Percentiles rank a stretch among this genome's conserved stretches.
phyloP scores from a whole-genome alignment of 2,113 vertebrate genomes.

The Burhinus oedicnemus region DNA sequence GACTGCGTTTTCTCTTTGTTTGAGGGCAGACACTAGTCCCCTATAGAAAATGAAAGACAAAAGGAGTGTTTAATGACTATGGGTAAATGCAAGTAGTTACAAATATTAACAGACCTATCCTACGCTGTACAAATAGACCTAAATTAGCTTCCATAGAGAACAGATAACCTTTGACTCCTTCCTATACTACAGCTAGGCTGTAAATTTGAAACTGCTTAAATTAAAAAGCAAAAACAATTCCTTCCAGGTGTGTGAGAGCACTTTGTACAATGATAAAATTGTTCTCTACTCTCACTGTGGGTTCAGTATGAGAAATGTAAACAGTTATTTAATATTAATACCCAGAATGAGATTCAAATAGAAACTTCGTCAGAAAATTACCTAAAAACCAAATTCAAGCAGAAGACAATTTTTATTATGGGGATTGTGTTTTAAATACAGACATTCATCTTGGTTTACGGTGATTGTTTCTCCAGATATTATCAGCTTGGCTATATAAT shows the following conservation, averaged over 20 bases:
- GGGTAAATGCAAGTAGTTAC: not conserved
- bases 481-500: constrained; percentile 78
- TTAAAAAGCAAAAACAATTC: not conserved
- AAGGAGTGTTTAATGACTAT: not conserved
- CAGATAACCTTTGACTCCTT: not conserved
- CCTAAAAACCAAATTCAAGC: not conserved
- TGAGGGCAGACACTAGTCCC: not conserved
- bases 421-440: not conserved
- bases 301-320: not conserved
- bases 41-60: not conserved
- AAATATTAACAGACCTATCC: not conserved
- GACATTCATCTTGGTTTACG: not conserved
- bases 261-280: not conserved
- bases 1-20: not conserved
- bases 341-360: not conserved
- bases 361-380: not conserved
- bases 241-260: not conserved
- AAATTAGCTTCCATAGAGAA: not conserved
- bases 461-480: constrained; percentile 71
- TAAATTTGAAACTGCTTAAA: not conserved
- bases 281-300: not conserved
- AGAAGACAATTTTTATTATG: not conserved
- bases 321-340: not conserved
- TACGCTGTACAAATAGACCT: not conserved
- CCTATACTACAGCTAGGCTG: not conserved